Evolutionary conservation across 1,140 invertebrate genomes (phyloP).

Genomic region (Orchestia grillus): DNA sequence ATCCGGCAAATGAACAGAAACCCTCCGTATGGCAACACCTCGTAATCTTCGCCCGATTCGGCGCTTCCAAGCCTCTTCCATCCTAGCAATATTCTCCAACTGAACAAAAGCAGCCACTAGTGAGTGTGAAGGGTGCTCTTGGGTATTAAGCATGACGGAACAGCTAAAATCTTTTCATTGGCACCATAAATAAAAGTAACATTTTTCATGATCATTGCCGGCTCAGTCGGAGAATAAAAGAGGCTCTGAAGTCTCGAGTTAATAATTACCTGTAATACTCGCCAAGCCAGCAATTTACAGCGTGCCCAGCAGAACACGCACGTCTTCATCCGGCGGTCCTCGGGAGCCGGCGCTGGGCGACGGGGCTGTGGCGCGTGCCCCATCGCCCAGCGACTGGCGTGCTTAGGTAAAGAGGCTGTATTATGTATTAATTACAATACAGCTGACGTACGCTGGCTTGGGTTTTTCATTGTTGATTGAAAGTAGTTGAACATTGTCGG

Average conservation of each 20-base stretch:
- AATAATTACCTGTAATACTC: neutral
- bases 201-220: neutral
- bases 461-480: too few relatives aligned
- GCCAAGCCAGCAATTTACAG: neutral
- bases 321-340: neutral
- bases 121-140: neutral
- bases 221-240: neutral
- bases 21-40: neutral
- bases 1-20: neutral
- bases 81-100: neutral
- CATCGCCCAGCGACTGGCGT: too few relatives aligned
- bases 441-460: too few relatives aligned
- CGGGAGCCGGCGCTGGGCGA: neutral
- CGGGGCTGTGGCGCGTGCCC: too few relatives aligned
- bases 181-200: neutral
- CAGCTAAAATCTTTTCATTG: neutral
- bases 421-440: too few relatives aligned
- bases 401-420: too few relatives aligned
- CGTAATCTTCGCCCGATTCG: neutral
- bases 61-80: neutral
- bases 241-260: neutral
- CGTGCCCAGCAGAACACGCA: neutral
- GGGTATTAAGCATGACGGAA: neutral
- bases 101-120: neutral
- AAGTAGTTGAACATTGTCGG: too few relatives aligned